A percentile compares a stretch with the other conserved stretches of the same genome.
phyloP scores from a whole-genome alignment of 2,113 vertebrate species.

The Sprattus sprattus region DNA sequence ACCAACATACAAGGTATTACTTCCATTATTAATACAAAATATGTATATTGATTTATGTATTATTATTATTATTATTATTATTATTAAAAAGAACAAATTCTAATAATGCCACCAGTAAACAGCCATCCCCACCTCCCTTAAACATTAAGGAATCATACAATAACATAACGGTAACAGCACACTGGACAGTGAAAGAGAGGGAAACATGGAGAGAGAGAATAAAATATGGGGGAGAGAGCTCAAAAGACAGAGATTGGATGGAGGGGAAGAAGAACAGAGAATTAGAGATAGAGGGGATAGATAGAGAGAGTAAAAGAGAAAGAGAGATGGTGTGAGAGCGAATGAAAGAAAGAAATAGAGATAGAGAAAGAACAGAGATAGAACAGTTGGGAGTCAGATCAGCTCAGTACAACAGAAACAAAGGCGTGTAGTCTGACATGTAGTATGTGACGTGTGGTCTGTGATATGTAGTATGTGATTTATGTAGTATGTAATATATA shows the following conservation, averaged over 20 bases:
- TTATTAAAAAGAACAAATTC: constrained; percentile 51
- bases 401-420: no score
- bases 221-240: not conserved
- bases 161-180: constrained; percentile 75
- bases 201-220: constrained; percentile 30
- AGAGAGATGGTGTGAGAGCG: not conserved
- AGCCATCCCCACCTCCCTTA: constrained; percentile 91
- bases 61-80: no score
- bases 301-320: constrained; percentile 32
- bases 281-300: constrained; percentile 43
- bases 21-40: constrained; percentile 74
- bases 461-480: no score
- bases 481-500: no score
- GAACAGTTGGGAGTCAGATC: no score
- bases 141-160: constrained; percentile 98
- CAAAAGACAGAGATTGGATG: constrained; percentile 28
- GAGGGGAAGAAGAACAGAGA: constrained; percentile 32
- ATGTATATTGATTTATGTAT: no score
- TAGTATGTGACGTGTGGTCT: no score
- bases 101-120: constrained; percentile 75
- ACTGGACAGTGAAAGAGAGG: constrained; percentile 66
- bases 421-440: no score
- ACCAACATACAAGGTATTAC: constrained; percentile 80
- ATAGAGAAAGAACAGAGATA: not conserved
- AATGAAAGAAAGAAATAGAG: constrained; percentile 9